Conservation (phyloP, 2,113 vertebrate genomes). For the Ciconia stormi region DNA sequence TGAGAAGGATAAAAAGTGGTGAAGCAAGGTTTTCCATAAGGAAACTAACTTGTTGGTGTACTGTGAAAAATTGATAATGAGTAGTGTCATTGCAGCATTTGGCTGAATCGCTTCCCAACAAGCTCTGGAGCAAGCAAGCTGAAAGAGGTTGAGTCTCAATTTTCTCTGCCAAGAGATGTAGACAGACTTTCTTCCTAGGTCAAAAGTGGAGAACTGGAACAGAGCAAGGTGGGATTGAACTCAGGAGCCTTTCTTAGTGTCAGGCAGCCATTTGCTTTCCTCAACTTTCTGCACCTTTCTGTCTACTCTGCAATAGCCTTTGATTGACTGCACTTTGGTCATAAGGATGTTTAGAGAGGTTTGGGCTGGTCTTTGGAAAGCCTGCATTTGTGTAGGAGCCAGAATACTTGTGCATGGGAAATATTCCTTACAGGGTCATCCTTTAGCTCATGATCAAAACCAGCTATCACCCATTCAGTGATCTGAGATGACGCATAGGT, state of each 20-base stretch:
- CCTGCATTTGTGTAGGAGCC: background rate
- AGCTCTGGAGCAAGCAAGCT: background rate
- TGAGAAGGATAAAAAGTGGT: background rate
- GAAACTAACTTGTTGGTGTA: background rate
- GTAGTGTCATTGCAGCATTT: background rate
- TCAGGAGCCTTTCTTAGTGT: background rate
- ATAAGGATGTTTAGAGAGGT: background rate
- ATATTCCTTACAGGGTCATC: background rate
- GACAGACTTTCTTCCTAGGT: background rate
- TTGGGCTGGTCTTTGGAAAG: background rate
- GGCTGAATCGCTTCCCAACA: background rate
- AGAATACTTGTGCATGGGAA: background rate
- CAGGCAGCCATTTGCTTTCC: background rate
- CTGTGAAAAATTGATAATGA: background rate
- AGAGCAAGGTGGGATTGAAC: background rate
- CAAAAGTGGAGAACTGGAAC: background rate
- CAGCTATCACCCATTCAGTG: rapidly evolving
- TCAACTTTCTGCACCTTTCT: background rate
- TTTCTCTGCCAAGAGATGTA: background rate
- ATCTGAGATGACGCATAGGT: background rate
- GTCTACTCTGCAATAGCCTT: background rate
- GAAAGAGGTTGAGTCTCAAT: background rate
- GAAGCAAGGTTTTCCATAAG: background rate
- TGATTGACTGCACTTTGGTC: background rate
- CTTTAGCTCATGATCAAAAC: background rate